These are phyloP conservation scores for Otus sunia DNA, from an alignment of 2,113 vertebrate genomes.

Conservation along the genomic window DNA sequence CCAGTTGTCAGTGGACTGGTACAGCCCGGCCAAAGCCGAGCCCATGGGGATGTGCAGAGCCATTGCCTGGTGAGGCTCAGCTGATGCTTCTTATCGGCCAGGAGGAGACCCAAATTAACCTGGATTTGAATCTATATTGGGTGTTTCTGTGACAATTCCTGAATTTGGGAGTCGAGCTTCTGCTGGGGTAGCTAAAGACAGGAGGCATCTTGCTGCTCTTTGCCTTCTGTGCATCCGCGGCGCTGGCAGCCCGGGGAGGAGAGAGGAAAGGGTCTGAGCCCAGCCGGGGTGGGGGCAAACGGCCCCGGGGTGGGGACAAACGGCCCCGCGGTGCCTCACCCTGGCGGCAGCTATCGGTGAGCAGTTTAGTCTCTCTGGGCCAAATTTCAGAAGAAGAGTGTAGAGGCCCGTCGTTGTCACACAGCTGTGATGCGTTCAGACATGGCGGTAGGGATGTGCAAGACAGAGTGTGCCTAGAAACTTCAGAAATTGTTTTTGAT, in stretches of 20 bases:
- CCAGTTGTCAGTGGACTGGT: background rate
- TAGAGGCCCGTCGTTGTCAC: background rate
- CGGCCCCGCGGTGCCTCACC: rapidly evolving
- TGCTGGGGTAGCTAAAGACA: background rate
- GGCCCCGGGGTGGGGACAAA: background rate
- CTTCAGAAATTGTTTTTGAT: background rate
- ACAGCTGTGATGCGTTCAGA: background rate
- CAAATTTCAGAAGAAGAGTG: background rate
- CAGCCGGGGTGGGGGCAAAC: background rate
- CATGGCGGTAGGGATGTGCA: background rate
- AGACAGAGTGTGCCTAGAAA: background rate
- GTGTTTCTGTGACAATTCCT: background rate
- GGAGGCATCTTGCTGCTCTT: background rate
- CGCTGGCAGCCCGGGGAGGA: rapidly evolving
- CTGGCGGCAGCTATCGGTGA: background rate
- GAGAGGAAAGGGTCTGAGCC: background rate
- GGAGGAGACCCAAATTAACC: background rate
- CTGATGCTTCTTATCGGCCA: background rate
- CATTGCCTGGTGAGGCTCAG: rapidly evolving
- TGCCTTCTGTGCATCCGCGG: rapidly evolving
- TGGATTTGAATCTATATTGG: background rate
- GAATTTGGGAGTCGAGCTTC: background rate
- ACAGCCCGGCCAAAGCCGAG: background rate
- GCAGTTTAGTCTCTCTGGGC: background rate
- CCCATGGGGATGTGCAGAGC: rapidly evolving